phyloP scores from a whole-genome alignment of 1,140 invertebrate species.

The Papilio polytes region DNA sequence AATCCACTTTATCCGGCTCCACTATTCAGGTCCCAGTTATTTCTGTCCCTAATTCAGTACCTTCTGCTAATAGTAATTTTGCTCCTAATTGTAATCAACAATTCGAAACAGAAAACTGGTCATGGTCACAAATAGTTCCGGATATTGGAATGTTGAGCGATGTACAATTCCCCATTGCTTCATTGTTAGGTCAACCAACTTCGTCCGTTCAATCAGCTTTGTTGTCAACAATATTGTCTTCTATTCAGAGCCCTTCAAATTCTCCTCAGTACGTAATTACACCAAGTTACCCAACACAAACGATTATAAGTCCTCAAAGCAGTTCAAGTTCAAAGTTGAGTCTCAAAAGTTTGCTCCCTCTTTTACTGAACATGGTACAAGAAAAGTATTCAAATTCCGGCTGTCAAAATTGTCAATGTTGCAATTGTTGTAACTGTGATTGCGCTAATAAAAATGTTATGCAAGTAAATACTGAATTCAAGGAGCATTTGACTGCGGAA shows the following conservation, averaged over 20 bases:
- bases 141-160: constrained; percentile 25
- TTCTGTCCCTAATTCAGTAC: neutral
- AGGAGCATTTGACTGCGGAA: constrained; percentile 39
- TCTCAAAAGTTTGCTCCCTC: constrained; percentile 61
- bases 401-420: constrained; percentile 24
- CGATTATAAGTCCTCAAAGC: constrained; percentile 36
- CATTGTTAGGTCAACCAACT: constrained; percentile 41
- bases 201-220: constrained; percentile 37
- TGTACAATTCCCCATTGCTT: constrained; percentile 36
- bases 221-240: constrained; percentile 33
- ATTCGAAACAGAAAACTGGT: constrained; percentile 24
- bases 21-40: constrained; percentile 15
- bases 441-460: constrained; percentile 45
- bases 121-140: neutral
- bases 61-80: neutral
- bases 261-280: constrained; percentile 42
- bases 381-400: constrained; percentile 53
- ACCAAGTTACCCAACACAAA: constrained; percentile 40
- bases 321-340: constrained; percentile 48
- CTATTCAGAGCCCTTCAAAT: constrained; percentile 36
- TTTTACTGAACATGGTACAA: constrained; percentile 64
- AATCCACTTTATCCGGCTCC: neutral
- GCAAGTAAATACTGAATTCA: constrained; percentile 45
- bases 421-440: constrained; percentile 45
- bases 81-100: constrained; percentile 14